Evolutionary conservation across 2,797 vertebrate species (phyloP).

Genomic region (Manis javanica): DNA sequence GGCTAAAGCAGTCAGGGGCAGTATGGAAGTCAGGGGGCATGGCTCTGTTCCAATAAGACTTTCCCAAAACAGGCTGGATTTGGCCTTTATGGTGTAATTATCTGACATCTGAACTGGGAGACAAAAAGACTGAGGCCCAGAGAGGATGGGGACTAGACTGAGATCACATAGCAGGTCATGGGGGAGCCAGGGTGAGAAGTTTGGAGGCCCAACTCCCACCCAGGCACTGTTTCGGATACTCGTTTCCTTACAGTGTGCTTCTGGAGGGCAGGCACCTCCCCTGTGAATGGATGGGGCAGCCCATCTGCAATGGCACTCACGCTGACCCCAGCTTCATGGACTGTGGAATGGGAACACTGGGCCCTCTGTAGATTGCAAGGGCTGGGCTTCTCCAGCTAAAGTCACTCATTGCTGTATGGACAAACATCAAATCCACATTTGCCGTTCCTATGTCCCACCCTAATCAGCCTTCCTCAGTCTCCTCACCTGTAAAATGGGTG

Average conservation of each 20-base stretch:
- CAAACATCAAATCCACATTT: not conserved
- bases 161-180: not conserved
- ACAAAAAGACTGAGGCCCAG: not conserved
- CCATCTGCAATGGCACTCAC: not conserved
- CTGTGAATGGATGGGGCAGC: not conserved
- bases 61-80: not conserved
- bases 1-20: accelerated
- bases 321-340: accelerated
- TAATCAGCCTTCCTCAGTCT: not conserved
- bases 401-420: accelerated
- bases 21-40: accelerated
- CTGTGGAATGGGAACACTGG: accelerated
- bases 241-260: not conserved
- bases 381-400: not conserved
- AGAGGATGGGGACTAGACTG: not conserved
- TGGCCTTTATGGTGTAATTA: too few species aligned
- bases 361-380: not conserved
- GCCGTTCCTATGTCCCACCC: not conserved
- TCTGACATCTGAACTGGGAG: not conserved
- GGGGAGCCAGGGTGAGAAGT: not conserved
- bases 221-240: accelerated
- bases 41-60: not conserved
- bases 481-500: not conserved
- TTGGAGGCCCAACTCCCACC: not conserved
- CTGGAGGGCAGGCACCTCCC: too few species aligned